phyloP scores from a whole-genome alignment of 2,797 vertebrate genomes.

The Brachymystax lenok region DNA sequence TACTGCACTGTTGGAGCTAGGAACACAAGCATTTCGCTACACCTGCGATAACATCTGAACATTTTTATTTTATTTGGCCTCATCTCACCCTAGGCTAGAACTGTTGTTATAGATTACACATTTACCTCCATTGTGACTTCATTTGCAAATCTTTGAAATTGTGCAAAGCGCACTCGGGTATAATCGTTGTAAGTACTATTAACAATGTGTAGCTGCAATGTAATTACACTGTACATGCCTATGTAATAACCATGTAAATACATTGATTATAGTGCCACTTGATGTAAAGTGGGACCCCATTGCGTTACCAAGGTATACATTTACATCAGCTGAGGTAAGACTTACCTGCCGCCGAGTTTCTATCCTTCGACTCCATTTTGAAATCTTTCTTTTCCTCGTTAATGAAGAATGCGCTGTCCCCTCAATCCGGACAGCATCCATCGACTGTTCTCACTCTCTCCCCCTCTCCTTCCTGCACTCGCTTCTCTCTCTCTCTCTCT shows the following conservation, averaged over 20 bases:
- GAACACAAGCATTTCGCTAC: too few species aligned
- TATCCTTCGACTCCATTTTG: constrained; percentile 86
- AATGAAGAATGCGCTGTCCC: constrained; percentile 82
- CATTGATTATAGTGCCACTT: not conserved
- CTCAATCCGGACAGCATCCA: constrained; percentile 84
- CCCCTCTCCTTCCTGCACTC: constrained; percentile 55
- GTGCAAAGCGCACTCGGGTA: not conserved
- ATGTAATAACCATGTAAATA: not conserved
- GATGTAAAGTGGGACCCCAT: not conserved
- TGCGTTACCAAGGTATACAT: not conserved
- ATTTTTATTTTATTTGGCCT: too few species aligned
- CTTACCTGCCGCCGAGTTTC: constrained; percentile 81
- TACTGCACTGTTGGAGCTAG: too few species aligned
- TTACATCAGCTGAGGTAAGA: not conserved
- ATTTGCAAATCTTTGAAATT: not conserved
- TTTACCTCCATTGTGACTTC: not conserved
- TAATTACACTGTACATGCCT: too few species aligned
- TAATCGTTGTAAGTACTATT: not conserved
- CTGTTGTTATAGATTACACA: not conserved
- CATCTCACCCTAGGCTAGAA: not conserved
- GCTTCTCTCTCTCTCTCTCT: constrained; percentile 44
- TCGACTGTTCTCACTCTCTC: constrained; percentile 80
- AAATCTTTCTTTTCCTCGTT: constrained; percentile 81
- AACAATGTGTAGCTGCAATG: not conserved
- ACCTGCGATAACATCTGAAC: too few species aligned